Percentiles rank a stretch among this genome's conserved stretches.
phyloP scores from a whole-genome alignment of 30 jellyfish, hydroid and myxozoan species.

The Pseudorhiza aurosa region DNA sequence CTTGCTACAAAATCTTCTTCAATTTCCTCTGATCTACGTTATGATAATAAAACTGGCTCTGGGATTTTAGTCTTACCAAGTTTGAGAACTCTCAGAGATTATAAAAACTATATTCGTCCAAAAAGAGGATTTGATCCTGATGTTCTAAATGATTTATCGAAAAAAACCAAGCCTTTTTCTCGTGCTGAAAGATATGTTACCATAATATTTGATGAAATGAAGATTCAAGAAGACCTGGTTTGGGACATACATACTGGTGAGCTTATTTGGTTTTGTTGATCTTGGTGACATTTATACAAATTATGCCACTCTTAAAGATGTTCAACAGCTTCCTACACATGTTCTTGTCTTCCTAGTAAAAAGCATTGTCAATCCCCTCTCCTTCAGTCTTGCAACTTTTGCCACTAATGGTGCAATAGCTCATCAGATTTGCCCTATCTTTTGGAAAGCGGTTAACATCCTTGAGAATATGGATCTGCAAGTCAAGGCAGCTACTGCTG shows the following conservation, averaged over 20 bases:
- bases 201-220: conserved; percentile 73
- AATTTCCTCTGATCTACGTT: conserved; percentile 41
- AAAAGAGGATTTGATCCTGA: conserved; percentile 49
- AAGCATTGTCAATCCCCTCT: conserved; percentile 48
- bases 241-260: conserved; percentile 79
- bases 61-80: conserved; percentile 63
- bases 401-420: conserved; percentile 39
- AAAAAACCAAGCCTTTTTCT: conserved; percentile 28
- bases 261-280: conserved; percentile 71
- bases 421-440: background rate
- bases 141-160: conserved; percentile 23
- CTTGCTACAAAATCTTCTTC: conserved; percentile 61
- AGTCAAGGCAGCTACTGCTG: conserved; percentile 77
- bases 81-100: conserved; percentile 48
- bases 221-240: conserved; percentile 66
- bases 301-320: conserved; percentile 37
- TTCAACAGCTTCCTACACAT: conserved; percentile 59
- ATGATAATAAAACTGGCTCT: conserved; percentile 25
- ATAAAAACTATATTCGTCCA: conserved; percentile 20
- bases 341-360: conserved; percentile 53
- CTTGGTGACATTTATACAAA: conserved; percentile 51
- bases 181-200: conserved; percentile 36
- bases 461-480: conserved; percentile 46
- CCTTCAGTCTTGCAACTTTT: conserved; percentile 55
- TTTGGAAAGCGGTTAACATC: background rate